Conservation (phyloP, 2,113 vertebrate genomes). For the Cygnus buccinator region DNA sequence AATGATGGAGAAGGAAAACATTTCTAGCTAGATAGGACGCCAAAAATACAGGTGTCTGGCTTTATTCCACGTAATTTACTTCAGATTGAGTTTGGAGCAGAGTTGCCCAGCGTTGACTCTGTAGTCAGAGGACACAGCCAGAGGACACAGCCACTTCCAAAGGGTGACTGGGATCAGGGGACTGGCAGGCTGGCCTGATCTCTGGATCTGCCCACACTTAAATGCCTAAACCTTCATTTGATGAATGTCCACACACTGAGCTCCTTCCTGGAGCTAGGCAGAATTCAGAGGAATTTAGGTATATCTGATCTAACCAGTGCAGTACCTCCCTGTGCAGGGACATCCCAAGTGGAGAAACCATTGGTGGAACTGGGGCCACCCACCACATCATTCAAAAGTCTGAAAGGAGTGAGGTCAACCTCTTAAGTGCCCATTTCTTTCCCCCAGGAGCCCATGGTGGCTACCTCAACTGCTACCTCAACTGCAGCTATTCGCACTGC, state of each 20-base stretch:
- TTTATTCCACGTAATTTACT: neutral
- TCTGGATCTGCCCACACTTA: neutral
- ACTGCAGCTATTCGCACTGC: fast-evolving
- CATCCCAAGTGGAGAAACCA: neutral
- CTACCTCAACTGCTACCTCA: neutral
- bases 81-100: neutral
- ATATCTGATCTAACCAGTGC: too few species aligned
- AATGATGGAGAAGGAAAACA: neutral
- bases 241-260: fast-evolving
- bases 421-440: neutral
- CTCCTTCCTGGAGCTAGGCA: neutral
- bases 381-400: neutral
- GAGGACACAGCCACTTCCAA: neutral
- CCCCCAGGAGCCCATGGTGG: neutral
- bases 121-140: neutral
- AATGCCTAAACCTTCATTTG: neutral
- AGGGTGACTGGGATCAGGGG: neutral
- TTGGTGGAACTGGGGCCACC: neutral
- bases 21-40: neutral
- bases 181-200: neutral
- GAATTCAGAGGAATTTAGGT: neutral
- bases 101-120: fast-evolving
- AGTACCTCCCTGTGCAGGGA: neutral
- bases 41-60: neutral
- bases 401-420: neutral